Base-by-base conservation (phyloP, 2,888 invertebrate species). In the Piscicola geometra region DNA sequence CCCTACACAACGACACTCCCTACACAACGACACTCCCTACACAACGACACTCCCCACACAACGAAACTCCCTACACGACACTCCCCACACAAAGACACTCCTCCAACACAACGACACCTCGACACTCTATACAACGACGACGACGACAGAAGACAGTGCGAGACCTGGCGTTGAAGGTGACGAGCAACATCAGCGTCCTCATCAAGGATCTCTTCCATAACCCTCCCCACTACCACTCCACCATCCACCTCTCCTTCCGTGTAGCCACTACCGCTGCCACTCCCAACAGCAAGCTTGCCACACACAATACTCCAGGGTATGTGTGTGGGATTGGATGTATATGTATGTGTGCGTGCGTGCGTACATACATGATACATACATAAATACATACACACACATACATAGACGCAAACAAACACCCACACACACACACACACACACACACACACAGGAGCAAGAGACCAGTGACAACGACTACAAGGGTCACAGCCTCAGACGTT, bases 151-250 rank as follows among this genome's bases (percentile, higher is more conserved):
- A 56, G 25, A 56, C 15, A 3, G 84, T 90, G 35, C 56, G 36
- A 30, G 33, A 47, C n/a, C 84, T 90, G 41, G 94, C 95, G 18
- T 88, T 95, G 67, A 92, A 92, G 85, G 92, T 94, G 5, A 92
- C 94, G 74, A 92, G 92, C 70, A 97, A 97, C 85, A 94, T 97
- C 79, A 94, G 93, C 83, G 89, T 91, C 0, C 88, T 97, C 69
- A 94, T 97, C 79, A 92, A 93, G 84, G 97, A 97, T 87, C 88
- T 97, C 80, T 96, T 97, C 87, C 93, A 94, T 85, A 91, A 91
- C 76, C 94, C 96, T 21, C 97, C 97, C 5, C 91, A 92, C 81
- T 96, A 93, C 86, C 95, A 94, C 84, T 91, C 83, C 60, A 76
- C 80, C 30, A 77, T 86, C 71, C 82, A 81, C 30, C 79, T 85